phyloP scores from a whole-genome alignment of 2,888 invertebrate species.

The Meteorus cinctellus region DNA sequence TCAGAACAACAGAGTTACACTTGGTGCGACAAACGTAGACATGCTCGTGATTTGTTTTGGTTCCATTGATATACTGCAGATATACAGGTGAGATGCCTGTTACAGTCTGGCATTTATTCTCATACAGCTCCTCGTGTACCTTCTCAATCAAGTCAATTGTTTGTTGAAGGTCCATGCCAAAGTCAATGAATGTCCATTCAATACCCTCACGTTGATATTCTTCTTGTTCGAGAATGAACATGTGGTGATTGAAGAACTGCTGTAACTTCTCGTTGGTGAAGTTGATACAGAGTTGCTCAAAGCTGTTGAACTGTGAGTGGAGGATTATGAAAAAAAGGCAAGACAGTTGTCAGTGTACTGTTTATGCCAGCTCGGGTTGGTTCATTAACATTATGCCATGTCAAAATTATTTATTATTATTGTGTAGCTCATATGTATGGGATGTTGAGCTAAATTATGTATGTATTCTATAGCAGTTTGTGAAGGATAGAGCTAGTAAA shows the following conservation, averaged over 20 bases:
- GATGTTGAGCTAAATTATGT: not conserved
- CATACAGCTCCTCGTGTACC: constrained; percentile 73
- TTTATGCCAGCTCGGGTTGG: constrained; percentile 51
- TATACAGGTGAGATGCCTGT: constrained; percentile 47
- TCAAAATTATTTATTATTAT: constrained; percentile 19
- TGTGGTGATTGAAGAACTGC: constrained; percentile 88
- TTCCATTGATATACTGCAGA: constrained; percentile 45
- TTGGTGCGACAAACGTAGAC: constrained; percentile 46
- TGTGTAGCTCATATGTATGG: not conserved
- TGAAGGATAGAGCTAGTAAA: not conserved
- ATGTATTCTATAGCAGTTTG: not conserved
- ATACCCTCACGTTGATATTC: constrained; percentile 85
- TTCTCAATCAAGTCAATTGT: constrained; percentile 88
- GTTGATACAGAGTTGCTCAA: constrained; percentile 87
- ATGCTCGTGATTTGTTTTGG: constrained; percentile 56
- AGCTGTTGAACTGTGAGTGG: constrained; percentile 79
- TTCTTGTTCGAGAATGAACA: constrained; percentile 87
- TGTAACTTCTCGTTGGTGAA: constrained; percentile 87
- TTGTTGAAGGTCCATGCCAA: constrained; percentile 87
- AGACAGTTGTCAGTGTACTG: constrained; percentile 67
- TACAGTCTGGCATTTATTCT: constrained; percentile 45
- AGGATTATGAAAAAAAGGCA: constrained; percentile 60
- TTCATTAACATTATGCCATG: constrained; percentile 4
- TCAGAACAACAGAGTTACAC: not conserved
- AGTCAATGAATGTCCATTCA: constrained; percentile 86